Base-by-base conservation (phyloP, 2,797 vertebrate species). In the Cuniculus paca region DNA sequence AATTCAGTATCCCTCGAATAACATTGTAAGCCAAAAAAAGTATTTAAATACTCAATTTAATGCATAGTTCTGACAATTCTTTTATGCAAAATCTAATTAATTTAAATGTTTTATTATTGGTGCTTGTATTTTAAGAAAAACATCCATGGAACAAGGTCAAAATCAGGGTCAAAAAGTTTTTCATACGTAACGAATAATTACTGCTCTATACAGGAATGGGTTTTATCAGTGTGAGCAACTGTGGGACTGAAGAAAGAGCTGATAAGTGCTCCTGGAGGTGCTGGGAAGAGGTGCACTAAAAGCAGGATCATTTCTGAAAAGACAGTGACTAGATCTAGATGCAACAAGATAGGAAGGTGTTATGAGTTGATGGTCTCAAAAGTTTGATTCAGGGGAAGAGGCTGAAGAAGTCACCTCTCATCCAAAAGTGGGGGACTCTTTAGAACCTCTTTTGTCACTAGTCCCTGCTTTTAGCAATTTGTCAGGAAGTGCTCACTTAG, bases 31-130 rank as follows among this genome's bases (percentile, higher is more conserved):
- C 48, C 26, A n/a, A 60, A 60, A 85, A 17, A 42, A 80, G 42
- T 36, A 74, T 12, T 56, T 54, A 75, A 68, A 72, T 68, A 79
- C 60, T 86, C 20, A 24, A 79, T 68, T 86, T 11, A 24, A 72
- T 5, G 24, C 48, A 87, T 70, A 50, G 65, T 34, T 84, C 88
- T 94, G 72, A 42, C 2, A 91, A 39, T 31, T 61, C 11, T 56
- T 17, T 56, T 20, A 56, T 17, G 20, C 20, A 56, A 56, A 56
- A 17, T 19, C 17, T 56, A 56, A 19, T 56, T 56, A 99, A 99
- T 60, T 22, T 10, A 60, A 26, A 60, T 72, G 26, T 13, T 89
- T 39, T 78, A 45, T 42, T 50, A 92, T 24, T 52, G 11, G 20
- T 13, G 22, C 20, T 82, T 50, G 26, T 6, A 61, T 6, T 19